phyloP scores from a whole-genome alignment of 2,888 invertebrate species.

The Lepetodrilus schrolli region DNA sequence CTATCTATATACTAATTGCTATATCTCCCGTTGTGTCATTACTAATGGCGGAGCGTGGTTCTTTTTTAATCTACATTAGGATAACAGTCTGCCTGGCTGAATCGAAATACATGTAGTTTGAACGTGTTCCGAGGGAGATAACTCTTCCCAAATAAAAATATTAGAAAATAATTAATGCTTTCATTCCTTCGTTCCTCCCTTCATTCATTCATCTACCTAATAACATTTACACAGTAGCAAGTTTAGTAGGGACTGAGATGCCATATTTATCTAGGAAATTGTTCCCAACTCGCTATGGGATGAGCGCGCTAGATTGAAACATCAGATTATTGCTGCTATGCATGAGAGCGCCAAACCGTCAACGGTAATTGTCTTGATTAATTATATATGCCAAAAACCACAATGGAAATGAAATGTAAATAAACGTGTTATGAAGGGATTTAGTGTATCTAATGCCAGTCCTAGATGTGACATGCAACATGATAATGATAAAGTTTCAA shows the following conservation, averaged over 20 bases:
- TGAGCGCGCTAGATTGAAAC: not conserved
- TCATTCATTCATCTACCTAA: too few species aligned
- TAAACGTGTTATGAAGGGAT: not conserved
- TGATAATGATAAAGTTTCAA: not conserved
- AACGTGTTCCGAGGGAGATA: too few species aligned
- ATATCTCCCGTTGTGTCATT: too few species aligned
- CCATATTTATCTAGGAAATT: not conserved
- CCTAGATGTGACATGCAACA: not conserved
- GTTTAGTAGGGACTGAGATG: not conserved
- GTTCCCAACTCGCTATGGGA: not conserved
- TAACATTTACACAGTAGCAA: too few species aligned
- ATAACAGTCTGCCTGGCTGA: too few species aligned
- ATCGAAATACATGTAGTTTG: too few species aligned
- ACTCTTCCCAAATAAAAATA: too few species aligned
- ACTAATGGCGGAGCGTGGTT: too few species aligned
- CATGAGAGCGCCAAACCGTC: not conserved
- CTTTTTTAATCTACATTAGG: too few species aligned
- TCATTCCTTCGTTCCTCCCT: too few species aligned
- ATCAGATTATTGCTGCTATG: not conserved
- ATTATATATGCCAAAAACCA: not conserved
- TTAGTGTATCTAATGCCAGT: not conserved
- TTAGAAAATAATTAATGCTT: too few species aligned
- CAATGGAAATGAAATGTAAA: not conserved
- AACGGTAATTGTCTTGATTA: slow-evolving; percentile 6
- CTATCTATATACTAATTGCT: too few species aligned